A percentile compares a stretch with the other conserved stretches of the same genome.
Evolutionary conservation across 1,140 invertebrate species (phyloP).

Genomic region (Lepidurus apus): DNA sequence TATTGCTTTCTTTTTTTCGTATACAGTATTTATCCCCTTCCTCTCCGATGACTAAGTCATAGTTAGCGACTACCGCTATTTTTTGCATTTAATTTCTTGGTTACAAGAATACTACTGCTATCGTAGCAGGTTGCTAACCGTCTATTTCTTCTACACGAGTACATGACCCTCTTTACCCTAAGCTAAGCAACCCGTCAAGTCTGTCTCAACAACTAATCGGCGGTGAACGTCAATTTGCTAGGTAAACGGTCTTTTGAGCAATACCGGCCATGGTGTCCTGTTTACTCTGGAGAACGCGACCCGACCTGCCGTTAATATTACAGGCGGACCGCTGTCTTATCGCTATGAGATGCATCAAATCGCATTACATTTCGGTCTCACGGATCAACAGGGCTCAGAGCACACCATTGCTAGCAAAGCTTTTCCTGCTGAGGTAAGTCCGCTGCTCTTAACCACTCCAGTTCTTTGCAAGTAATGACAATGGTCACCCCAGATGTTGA

Average conservation of each 20-base stretch:
- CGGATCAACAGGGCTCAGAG: slow-evolving; percentile 82
- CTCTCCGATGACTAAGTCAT: too few species aligned
- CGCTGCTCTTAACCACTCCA: not conserved
- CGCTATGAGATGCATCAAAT: slow-evolving; percentile 90
- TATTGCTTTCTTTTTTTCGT: too few species aligned
- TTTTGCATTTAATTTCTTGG: too few species aligned
- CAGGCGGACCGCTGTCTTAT: slow-evolving; percentile 91
- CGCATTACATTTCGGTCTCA: slow-evolving; percentile 87
- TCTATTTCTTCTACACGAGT: too few species aligned
- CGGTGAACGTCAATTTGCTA: slow-evolving; percentile 46
- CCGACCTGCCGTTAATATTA: slow-evolving; percentile 71
- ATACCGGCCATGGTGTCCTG: slow-evolving; percentile 66
- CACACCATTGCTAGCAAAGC: slow-evolving; percentile 86
- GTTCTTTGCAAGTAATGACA: not conserved
- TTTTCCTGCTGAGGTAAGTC: slow-evolving; percentile 86
- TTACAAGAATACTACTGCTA: too few species aligned
- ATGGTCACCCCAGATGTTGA: slow-evolving; percentile 11
- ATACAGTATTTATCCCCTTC: too few species aligned
- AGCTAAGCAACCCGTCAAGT: too few species aligned
- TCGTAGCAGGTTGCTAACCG: too few species aligned
- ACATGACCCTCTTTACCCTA: too few species aligned
- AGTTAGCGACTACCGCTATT: too few species aligned
- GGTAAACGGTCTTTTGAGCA: slow-evolving; percentile 79
- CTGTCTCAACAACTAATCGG: not conserved
- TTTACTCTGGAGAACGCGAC: slow-evolving; percentile 41